Conservation (phyloP, 2,113 vertebrate genomes). For the Aegotheles bennettii region DNA sequence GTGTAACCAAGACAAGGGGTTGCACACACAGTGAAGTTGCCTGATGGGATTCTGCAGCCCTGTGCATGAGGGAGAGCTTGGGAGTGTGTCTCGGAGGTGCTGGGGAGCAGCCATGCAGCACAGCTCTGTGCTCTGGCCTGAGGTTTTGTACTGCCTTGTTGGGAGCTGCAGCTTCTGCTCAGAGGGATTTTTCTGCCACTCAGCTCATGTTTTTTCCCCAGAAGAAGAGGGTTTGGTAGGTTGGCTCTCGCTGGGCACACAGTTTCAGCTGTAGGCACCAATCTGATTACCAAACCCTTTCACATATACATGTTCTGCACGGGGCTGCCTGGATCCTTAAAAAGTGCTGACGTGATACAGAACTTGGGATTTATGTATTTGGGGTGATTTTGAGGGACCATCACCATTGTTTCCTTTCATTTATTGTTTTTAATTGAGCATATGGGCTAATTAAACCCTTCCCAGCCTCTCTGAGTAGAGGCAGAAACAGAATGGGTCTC, state of each 20-base stretch:
- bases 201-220: background rate
- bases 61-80: background rate
- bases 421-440: background rate
- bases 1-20: background rate
- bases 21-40: background rate
- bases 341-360: background rate
- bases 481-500: background rate
- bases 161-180: background rate
- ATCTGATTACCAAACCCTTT: background rate
- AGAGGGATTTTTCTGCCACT: background rate
- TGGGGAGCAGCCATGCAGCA: background rate
- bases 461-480: background rate
- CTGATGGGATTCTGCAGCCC: fast-evolving
- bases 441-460: background rate
- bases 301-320: fast-evolving
- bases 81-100: background rate
- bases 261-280: background rate
- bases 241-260: background rate
- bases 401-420: background rate
- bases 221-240: background rate
- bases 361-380: background rate
- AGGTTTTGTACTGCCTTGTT: background rate
- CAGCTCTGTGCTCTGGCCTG: background rate
- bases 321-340: background rate
- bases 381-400: background rate